These are phyloP conservation scores for Coelopa frigida DNA, from an alignment of 1,140 invertebrate species.

Conservation along the genomic window DNA sequence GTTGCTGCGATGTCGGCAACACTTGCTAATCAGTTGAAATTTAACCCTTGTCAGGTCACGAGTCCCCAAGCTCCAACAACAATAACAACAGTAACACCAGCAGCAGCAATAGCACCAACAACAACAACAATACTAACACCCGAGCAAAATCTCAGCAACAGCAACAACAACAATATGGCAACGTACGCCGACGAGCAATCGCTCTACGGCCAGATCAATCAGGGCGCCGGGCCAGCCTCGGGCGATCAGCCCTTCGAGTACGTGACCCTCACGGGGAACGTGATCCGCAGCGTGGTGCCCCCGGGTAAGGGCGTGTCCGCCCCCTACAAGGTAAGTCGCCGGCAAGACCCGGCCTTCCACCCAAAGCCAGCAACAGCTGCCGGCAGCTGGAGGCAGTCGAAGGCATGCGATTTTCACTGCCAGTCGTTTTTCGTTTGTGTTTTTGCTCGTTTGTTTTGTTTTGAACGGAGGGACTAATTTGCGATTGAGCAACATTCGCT, in stretches of 20 bases:
- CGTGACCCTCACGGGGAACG: slow-evolving; percentile 39
- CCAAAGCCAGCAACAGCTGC: no score
- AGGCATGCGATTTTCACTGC: no score
- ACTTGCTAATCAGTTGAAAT: slow-evolving; percentile 43
- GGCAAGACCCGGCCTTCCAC: not conserved
- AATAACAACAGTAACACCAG: slow-evolving; percentile 18
- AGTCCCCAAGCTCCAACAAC: slow-evolving; percentile 28
- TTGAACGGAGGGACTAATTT: no score
- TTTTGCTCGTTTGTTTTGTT: no score
- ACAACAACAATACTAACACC: slow-evolving; percentile 1
- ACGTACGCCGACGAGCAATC: not conserved
- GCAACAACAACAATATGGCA: slow-evolving; percentile 5
- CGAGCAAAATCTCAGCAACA: slow-evolving; percentile 10
- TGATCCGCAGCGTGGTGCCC: slow-evolving; percentile 42
- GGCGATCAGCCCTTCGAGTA: slow-evolving; percentile 37
- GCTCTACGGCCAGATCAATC: no score
- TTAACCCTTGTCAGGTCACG: slow-evolving; percentile 42
- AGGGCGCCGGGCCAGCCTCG: slow-evolving; percentile 4
- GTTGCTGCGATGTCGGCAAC: slow-evolving; percentile 36
- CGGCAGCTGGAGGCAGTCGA: no score
- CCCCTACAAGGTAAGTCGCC: slow-evolving; percentile 36
- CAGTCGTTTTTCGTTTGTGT: no score
- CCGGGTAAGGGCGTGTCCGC: slow-evolving; percentile 35
- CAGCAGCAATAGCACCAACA: slow-evolving; percentile 8
- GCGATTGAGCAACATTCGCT: no score